phyloP scores from a whole-genome alignment of 1,140 invertebrate species.

The Danaus melanippus region DNA sequence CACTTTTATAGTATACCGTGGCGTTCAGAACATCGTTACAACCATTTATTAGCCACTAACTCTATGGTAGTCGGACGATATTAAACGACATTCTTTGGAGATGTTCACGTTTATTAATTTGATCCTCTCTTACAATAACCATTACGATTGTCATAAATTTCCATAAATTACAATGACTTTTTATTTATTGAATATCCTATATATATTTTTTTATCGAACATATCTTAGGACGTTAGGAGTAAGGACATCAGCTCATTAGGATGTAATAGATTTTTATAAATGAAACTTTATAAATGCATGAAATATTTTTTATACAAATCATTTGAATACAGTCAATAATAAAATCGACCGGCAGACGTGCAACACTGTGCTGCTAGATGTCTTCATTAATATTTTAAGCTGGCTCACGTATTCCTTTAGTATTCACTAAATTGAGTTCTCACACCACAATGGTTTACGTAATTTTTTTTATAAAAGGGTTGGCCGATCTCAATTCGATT shows the following conservation, averaged over 20 bases:
- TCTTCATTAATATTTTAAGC: slow-evolving; percentile 54
- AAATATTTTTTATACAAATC: no score
- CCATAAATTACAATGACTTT: slow-evolving; percentile 7
- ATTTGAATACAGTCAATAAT: no score
- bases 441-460: slow-evolving; percentile 59
- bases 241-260: no score
- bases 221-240: no score
- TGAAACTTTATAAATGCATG: no score
- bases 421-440: slow-evolving; percentile 67
- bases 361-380: slow-evolving; percentile 29
- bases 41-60: slow-evolving; percentile 31
- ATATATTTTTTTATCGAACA: no score
- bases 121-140: slow-evolving; percentile 13
- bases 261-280: no score
- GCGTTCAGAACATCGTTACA: slow-evolving; percentile 31
- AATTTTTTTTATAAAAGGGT: slow-evolving; percentile 69
- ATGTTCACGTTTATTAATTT: slow-evolving; percentile 17
- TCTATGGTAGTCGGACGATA: slow-evolving; percentile 10
- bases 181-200: no score
- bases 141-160: not conserved
- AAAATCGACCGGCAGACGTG: no score
- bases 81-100: slow-evolving; percentile 7
- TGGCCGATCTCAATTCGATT: slow-evolving; percentile 69
- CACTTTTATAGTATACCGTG: slow-evolving; percentile 33
- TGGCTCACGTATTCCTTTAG: slow-evolving; percentile 47